A percentile compares a stretch with the other conserved stretches of the same genome.
These are phyloP conservation scores for Lycopodina hypogea DNA, from an alignment of 37 sponge, comb jelly and placozoan genomes.

Conservation along the genomic window DNA sequence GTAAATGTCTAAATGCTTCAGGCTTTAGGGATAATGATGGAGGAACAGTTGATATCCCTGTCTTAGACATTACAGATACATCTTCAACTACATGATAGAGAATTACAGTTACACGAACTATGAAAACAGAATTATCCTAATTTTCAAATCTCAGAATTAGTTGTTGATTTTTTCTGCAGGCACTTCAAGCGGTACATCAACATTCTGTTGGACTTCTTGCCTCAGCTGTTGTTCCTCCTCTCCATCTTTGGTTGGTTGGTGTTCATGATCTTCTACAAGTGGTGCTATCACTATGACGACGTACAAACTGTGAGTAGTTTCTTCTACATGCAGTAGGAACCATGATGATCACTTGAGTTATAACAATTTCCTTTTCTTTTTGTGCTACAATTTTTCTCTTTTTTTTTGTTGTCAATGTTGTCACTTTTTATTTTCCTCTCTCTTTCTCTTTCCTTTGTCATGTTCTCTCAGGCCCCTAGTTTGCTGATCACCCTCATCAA, in stretches of 20 bases:
- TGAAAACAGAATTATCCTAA: too few relatives aligned
- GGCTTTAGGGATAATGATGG: too few relatives aligned
- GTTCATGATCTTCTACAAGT: slow-evolving; percentile 92
- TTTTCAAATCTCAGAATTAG: background rate
- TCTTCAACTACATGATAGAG: too few relatives aligned
- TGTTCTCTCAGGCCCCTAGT: slow-evolving; percentile 72
- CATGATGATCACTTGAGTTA: background rate
- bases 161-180: too few relatives aligned
- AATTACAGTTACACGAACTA: too few relatives aligned
- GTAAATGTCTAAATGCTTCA: too few relatives aligned
- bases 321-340: background rate
- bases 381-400: too few relatives aligned
- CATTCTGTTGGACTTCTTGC: slow-evolving; percentile 72
- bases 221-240: slow-evolving; percentile 85
- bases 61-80: too few relatives aligned
- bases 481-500: slow-evolving; percentile 90
- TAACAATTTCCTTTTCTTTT: background rate
- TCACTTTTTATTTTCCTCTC: too few relatives aligned
- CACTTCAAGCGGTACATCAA: slow-evolving; percentile 78
- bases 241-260: slow-evolving; percentile 91
- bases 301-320: slow-evolving; percentile 26
- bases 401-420: background rate
- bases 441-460: background rate
- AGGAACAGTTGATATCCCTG: too few relatives aligned
- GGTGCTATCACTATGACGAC: slow-evolving; percentile 53